Base-by-base conservation (phyloP, 2,113 vertebrate species). In the Seriola aureovittata region DNA sequence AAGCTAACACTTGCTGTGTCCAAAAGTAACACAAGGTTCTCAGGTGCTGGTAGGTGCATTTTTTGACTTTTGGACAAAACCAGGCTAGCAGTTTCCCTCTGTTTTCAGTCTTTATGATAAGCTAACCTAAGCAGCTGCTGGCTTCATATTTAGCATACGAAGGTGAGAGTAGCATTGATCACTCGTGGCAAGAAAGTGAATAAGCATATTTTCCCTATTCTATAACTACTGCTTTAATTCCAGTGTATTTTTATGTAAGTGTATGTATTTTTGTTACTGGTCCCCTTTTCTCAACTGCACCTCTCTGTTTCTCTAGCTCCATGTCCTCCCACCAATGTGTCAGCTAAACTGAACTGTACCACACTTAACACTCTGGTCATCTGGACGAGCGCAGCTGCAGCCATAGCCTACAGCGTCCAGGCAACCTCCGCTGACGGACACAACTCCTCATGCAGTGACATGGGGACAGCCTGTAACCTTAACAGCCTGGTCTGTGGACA, bases 251-350 rank as follows among this genome's bases (percentile, higher is more conserved):
- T 5, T 7, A 21, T 17, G 3, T 16, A 5, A n/a, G 1, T 58
- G 16, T 57, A n/a, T n/a, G 25, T 16, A 19, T 58, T 5, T 21
- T 60, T 52, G 44, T 5, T 6, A 23, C 4, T 14, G 4, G 1
- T 34, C 4, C n/a, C 6, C 3, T 25, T 9, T 11, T 60, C 58
- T 78, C 8, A 67, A 0, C 32, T 76, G 23, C 23, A 8, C 32
- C 2, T 67, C n/a, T 85, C 46, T 85, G 32, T n/a, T 65, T 76
- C 50, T 71, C 38, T 17, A 95, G 94, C 85, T 3, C 94, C 94
- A 7, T 95, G 95, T 85, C 80, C 90, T 58, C 93, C 95, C 12
- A 64, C 64, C 48, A 74, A 70, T 5, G 81, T 94, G 19, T 82
- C 80, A 9, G 78, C 93, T 55, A 3, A 32, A 4, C 38, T 93